Evolutionary conservation across 2,888 invertebrate species (phyloP).

Genomic region (Drosophila niveifrons): DNA sequence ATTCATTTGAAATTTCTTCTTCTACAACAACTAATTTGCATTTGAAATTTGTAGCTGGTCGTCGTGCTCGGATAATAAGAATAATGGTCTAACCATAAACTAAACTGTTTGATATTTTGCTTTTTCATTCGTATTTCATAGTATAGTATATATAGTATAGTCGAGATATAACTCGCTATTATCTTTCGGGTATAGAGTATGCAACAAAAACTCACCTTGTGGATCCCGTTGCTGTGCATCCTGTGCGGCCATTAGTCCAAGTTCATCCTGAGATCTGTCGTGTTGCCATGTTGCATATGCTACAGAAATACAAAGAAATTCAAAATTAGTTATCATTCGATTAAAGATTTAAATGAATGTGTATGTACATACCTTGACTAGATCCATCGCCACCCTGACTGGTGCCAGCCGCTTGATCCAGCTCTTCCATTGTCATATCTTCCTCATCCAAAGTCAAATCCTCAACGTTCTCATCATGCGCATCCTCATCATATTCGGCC

Average conservation of each 20-base stretch:
- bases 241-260: constrained; percentile 91
- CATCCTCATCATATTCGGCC: constrained; percentile 91
- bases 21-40: constrained; percentile 51
- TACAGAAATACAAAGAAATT: constrained; percentile 83
- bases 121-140: constrained; percentile 78
- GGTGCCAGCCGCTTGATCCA: constrained; percentile 89
- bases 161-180: constrained; percentile 48
- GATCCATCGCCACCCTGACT: constrained; percentile 89
- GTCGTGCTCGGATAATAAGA: constrained; percentile 55
- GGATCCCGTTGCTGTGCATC: constrained; percentile 92
- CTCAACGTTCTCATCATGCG: constrained; percentile 91
- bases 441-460: constrained; percentile 94
- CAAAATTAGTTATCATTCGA: background rate
- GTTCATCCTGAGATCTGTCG: constrained; percentile 94
- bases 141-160: constrained; percentile 40
- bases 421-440: constrained; percentile 89
- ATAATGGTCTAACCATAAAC: constrained; percentile 57
- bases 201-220: constrained; percentile 91
- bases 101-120: constrained; percentile 68
- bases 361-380: constrained; percentile 87
- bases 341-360: too few relatives aligned
- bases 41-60: constrained; percentile 60
- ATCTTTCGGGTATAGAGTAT: constrained; percentile 55
- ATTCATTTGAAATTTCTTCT: constrained; percentile 31
- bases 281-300: constrained; percentile 95